Evolutionary conservation across 2,888 invertebrate species (phyloP).

Genomic region (Synanthedon myopaeformis): DNA sequence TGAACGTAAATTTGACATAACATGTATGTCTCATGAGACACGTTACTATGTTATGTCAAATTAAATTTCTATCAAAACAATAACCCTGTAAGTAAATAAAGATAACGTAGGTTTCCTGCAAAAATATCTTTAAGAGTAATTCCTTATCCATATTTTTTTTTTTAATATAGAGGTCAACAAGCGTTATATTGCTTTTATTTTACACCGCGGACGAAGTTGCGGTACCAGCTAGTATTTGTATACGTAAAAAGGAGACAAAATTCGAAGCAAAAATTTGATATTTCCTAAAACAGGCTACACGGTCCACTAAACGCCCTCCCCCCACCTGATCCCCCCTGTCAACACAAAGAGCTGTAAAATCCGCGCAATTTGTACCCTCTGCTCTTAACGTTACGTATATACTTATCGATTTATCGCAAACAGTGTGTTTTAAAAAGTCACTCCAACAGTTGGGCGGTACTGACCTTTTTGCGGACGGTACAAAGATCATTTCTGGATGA

Average conservation of each 20-base stretch:
- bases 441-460: conserved; percentile 11
- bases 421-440: conserved; percentile 53
- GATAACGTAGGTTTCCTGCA: no score
- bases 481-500: conserved; percentile 28
- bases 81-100: no score
- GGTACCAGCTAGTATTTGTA: no score
- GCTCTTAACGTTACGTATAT: conserved; percentile 46
- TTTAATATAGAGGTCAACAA: no score
- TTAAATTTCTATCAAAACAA: no score
- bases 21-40: no score
- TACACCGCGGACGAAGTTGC: no score
- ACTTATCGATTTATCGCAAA: conserved; percentile 67
- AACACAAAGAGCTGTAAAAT: conserved; percentile 58
- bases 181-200: no score
- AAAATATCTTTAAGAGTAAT: no score
- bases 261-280: conserved; percentile 29
- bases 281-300: conserved; percentile 47
- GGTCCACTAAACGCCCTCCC: conserved; percentile 43
- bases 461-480: conserved; percentile 12
- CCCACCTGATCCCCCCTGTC: conserved; percentile 21
- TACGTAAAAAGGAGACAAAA: neutral
- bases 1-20: no score
- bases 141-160: no score
- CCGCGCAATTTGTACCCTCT: conserved; percentile 62
- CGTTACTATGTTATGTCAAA: no score